These are phyloP conservation scores for Cheilosia scutellata DNA, from an alignment of 2,888 invertebrate genomes.

Conservation along the genomic window DNA sequence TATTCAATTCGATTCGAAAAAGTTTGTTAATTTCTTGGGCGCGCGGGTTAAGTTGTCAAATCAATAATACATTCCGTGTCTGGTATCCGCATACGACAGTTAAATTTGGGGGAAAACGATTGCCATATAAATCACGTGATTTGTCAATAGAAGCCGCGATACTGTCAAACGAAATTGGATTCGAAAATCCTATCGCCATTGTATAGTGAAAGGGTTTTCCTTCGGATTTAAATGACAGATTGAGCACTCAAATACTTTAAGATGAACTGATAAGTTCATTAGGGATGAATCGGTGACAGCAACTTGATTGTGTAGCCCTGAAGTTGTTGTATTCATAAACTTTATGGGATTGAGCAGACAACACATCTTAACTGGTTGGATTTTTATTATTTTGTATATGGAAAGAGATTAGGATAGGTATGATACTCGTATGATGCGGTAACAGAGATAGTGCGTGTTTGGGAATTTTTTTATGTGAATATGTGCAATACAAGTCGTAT, in stretches of 20 bases:
- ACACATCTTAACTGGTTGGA: constrained; percentile 1
- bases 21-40: neutral
- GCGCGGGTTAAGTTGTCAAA: neutral
- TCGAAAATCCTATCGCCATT: constrained; percentile 16
- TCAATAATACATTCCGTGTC: constrained; percentile 15
- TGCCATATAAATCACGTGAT: constrained; percentile 32
- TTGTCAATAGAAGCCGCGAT: constrained; percentile 39
- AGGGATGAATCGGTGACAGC: constrained; percentile 44
- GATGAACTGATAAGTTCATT: constrained; percentile 53
- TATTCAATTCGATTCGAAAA: neutral
- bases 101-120: constrained; percentile 8
- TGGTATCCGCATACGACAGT: constrained; percentile 4
- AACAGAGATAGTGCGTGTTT: neutral
- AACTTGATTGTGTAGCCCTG: constrained; percentile 2
- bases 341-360: neutral
- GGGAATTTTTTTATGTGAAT: neutral
- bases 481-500: no score
- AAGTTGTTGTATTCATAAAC: constrained; percentile 1
- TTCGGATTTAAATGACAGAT: constrained; percentile 26
- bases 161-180: constrained; percentile 38
- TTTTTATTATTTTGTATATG: neutral
- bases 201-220: constrained; percentile 9
- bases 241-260: constrained; percentile 30
- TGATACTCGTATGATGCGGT: neutral
- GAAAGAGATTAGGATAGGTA: neutral